Evolutionary conservation across 2,797 vertebrate genomes (phyloP), one percentile per base, ranked within the genome.

Genomic region (Helicolenus hilgendorfi): DNA sequence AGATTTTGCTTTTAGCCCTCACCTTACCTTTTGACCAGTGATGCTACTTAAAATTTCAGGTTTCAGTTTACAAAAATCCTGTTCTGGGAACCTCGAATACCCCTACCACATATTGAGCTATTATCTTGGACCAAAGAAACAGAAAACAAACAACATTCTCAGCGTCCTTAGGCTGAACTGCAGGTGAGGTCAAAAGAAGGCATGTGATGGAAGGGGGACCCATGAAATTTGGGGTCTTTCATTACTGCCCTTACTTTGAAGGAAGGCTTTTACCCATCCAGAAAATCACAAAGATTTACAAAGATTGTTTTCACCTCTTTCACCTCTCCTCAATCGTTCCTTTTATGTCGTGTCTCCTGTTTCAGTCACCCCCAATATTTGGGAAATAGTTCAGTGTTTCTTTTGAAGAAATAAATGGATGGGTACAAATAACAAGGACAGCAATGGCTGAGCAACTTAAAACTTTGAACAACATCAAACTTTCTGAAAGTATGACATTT

Each of bases 401-500:
- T 73, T 90, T 74, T 73, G 53, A 90, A 81, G 58, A 70, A 70
- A 86, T 76, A 35, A 81, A 81, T 67, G 55, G 35, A 77, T 27
- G 11, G 53, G 49, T 3, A 65, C 59, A 79, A 64, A 83, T 63
- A 80, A 77, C 53, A 81, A 80, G 60, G 18, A 11, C 7, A 55
- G 26, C 63, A 59, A 77, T 68, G 41, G 76, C 45, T 60, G 55
- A 65, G 60, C 20, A 74, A 76, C 56, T 33, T 78, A n/a, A 78
- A 88, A 79, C 53, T 85, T 41, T 35, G 14, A 89, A 72, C 41
- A 77, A 83, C 35, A 59, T 63, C 58, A 77, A 86, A 85, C 76
- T 84, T 90, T 72, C 38, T 84, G 62, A 81, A 88, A 92, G 78
- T 77, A 33, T 72, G 55, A 88, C 7, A 77, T 79, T 68, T 3